phyloP scores from a whole-genome alignment of 1,140 invertebrate species.

The Drosophila bifasciata region DNA sequence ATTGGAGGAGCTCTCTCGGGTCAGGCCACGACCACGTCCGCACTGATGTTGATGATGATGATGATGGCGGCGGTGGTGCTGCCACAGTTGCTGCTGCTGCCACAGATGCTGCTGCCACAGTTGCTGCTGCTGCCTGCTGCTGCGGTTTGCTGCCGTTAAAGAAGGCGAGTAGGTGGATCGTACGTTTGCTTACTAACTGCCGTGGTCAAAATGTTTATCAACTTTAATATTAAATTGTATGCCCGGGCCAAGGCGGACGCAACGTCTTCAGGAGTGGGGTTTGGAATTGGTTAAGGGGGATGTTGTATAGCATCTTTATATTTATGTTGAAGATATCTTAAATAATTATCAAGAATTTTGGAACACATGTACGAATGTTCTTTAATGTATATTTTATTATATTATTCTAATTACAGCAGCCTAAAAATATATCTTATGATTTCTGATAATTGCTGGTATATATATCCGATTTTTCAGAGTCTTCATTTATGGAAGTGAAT shows the following conservation, averaged over 20 bases:
- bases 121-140: conserved; percentile 43
- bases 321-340: neutral
- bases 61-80: conserved; percentile 55
- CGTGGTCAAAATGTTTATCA: conserved; percentile 83
- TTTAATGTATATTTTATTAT: too few species aligned
- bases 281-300: neutral
- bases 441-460: too few species aligned
- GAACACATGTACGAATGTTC: too few species aligned
- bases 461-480: too few species aligned
- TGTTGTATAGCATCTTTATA: neutral
- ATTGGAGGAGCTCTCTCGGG: too few species aligned
- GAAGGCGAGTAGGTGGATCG: conserved; percentile 83
- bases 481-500: too few species aligned
- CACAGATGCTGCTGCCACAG: conserved; percentile 44
- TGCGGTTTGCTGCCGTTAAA: conserved; percentile 68
- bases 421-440: too few species aligned
- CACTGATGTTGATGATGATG: conserved; percentile 55
- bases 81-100: conserved; percentile 48
- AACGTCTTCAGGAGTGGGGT: conserved; percentile 38
- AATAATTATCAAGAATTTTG: too few species aligned
- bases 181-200: conserved; percentile 84
- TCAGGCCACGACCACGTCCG: conserved; percentile 70
- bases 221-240: conserved; percentile 84
- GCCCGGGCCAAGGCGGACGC: conserved; percentile 50
- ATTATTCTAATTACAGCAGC: too few species aligned